Base-by-base conservation (phyloP, 2,888 invertebrate genomes). In the Dimorphilus gyrociliatus region DNA sequence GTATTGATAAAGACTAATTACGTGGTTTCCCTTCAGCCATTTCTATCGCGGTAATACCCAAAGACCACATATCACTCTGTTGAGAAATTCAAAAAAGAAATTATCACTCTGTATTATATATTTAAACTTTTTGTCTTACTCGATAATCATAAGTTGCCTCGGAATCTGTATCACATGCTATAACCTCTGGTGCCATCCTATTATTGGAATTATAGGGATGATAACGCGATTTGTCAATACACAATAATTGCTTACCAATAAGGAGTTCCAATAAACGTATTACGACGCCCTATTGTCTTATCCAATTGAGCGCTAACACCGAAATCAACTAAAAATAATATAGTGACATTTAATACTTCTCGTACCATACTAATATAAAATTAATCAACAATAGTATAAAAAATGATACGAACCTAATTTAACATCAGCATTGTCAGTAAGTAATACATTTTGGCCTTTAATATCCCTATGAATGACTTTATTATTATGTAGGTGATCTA, bases 11-110 rank as follows among this genome's bases (percentile, higher is more conserved):
- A 15, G 18, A 27, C 18, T 25, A 60, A 63, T 60, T 50, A 65
- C 64, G 92, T 40, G 94, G 94, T 67, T 92, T 90, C 52, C 88
- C 88, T 69, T 99, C 97, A 35, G 97, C 94, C 97, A 99, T 99
- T 72, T 99, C 97, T 41, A 99, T 72, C 30, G 94, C 88, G 35
- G 94, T 97, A 55, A 99, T 99, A 53, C 94, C 70, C 36, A 72
- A 48, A n/a, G 70, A 71, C 71, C 71, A 71, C 28, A 71, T 48
- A 49, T 71, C 71, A 47, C 68, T 69, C 57, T 68, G 51, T 21
- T 36, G 32, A n/a, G 16, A 24, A 34, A 29, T 8, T 8, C n/a
- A 17, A 26, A 23, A 29, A 12, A 16, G 16, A 29, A 18, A 16
- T 10, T 21, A 21, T 8, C 21, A 23, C 51, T 51, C 6, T 4